Conservation (phyloP, 2,797 vertebrate genomes). For the Nannoperca australis region DNA sequence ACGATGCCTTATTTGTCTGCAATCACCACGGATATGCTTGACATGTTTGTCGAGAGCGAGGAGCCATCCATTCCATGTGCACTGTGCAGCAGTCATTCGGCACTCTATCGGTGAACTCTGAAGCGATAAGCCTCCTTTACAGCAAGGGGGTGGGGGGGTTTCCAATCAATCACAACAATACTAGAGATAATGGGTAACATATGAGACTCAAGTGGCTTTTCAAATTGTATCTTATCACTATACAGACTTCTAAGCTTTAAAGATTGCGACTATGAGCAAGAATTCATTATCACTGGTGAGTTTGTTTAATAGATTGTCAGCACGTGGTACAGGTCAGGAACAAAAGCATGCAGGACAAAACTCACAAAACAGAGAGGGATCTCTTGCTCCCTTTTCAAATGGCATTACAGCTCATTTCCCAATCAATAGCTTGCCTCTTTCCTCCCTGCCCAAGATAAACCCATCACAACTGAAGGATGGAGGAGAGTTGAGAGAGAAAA, state of each 20-base stretch:
- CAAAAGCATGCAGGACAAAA: conserved; percentile 44
- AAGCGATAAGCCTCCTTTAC: conserved; percentile 66
- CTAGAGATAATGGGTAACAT: conserved; percentile 43
- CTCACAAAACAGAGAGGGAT: conserved; percentile 49
- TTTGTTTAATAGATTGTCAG: conserved; percentile 40
- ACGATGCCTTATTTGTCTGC: conserved; percentile 57
- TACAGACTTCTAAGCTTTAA: conserved; percentile 16
- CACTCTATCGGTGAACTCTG: conserved; percentile 61
- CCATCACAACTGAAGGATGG: conserved; percentile 73
- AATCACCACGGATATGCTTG: conserved; percentile 63
- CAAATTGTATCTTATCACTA: conserved; percentile 25
- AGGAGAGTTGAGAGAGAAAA: conserved; percentile 54
- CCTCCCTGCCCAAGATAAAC: conserved; percentile 73
- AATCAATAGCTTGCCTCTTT: conserved; percentile 77
- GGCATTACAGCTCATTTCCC: conserved; percentile 81
- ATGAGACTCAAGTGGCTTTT: conserved; percentile 46
- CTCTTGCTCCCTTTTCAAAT: conserved; percentile 68
- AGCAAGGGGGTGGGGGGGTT: conserved; percentile 47
- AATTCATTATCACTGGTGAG: conserved; percentile 30
- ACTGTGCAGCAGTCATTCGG: conserved; percentile 54
- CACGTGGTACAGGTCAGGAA: conserved; percentile 20
- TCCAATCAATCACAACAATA: conserved; percentile 55
- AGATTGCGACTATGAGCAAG: conserved; percentile 4
- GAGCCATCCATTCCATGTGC: conserved; percentile 48
- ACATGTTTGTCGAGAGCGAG: conserved; percentile 64